phyloP scores from a whole-genome alignment of 2,797 vertebrate species.

The Manis crassicaudata region DNA sequence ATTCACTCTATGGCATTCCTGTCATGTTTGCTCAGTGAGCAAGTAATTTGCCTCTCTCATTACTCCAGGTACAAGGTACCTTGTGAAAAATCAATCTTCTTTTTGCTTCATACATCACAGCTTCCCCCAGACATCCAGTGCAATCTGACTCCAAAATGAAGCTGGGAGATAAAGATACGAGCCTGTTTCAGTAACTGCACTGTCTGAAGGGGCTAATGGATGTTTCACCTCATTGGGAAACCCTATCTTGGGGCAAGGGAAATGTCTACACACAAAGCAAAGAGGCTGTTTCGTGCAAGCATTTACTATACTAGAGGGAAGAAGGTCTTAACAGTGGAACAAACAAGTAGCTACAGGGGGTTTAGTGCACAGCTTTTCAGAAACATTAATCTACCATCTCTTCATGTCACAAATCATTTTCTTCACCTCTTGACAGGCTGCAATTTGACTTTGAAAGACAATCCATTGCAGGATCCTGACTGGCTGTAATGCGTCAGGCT shows the following conservation, averaged over 20 bases:
- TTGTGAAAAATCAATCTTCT: conserved; percentile 85
- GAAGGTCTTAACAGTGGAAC: conserved; percentile 50
- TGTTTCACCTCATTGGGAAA: conserved; percentile 68
- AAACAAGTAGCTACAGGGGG: conserved; percentile 39
- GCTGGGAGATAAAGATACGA: conserved; percentile 36
- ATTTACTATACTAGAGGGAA: neutral
- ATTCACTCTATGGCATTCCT: conserved; percentile 82
- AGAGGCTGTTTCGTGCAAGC: neutral
- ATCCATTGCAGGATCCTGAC: conserved; percentile 43
- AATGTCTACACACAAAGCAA: conserved; percentile 63
- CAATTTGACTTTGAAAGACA: conserved; percentile 73
- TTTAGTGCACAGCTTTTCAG: neutral
- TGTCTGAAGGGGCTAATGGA: conserved; percentile 68
- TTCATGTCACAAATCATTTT: conserved; percentile 74
- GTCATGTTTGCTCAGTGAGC: conserved; percentile 85
- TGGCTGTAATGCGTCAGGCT: conserved; percentile 16
- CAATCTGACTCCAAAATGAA: conserved; percentile 73
- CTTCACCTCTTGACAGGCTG: conserved; percentile 67
- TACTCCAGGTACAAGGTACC: conserved; percentile 82
- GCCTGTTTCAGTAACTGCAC: neutral
- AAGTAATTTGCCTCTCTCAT: conserved; percentile 85
- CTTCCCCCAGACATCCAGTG: conserved; percentile 69
- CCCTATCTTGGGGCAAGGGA: fast-evolving
- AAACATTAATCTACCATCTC: conserved; percentile 76
- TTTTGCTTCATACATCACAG: conserved; percentile 83